Base-by-base conservation (phyloP, 1,140 invertebrate species). In the Gonioctena quinquepunctata region DNA sequence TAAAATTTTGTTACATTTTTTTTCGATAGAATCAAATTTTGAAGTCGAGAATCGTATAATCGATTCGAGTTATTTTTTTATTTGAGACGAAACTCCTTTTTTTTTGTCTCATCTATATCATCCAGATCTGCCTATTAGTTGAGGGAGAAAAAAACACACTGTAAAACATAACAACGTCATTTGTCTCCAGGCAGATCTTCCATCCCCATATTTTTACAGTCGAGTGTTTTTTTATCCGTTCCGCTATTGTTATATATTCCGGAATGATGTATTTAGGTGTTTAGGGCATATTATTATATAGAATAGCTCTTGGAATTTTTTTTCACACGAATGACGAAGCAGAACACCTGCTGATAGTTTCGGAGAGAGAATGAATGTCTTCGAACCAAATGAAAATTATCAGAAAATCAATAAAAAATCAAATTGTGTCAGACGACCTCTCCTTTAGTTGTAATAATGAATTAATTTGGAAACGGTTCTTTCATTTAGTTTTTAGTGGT, bases 141-240 rank as follows among this genome's bases (percentile, higher is more conserved):
- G 19, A 21, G n/a, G n/a, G 22, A 48, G 21, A 63, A 63, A 22
- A 59, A 59, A 33, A 62, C 61, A 19, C 61, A 48, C 61, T 63
- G 61, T 63, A 63, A 63, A 62, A 26, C n/a, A 6, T 22, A 16
- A n/a, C 19, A 22, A 13, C 3, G 5, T 28, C 42, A 22, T 16
- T 63, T 63, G n/a, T 61, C 23, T 49, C 8, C 28, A 49, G 28
- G 42, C 28, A 63, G 61, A 49, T 63, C 61, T 63, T 42, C 61
- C 61, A 63, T 49, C 61, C 27, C 27, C 11, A 16, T 28, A 21
- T 49, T 63, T 60, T 63, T 63, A 63, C 61, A 63, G 61, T 63
- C 49, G 23, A 25, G 59, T 61, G 25, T 61, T 61, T 61, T 57
- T 60, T 22, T 60, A 16, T 13, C 21, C 21, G 26, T 61, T 61